A percentile compares a stretch with the other conserved stretches of the same genome.
Conservation (phyloP, 2,797 vertebrate species). For the Hirundo rustica region DNA sequence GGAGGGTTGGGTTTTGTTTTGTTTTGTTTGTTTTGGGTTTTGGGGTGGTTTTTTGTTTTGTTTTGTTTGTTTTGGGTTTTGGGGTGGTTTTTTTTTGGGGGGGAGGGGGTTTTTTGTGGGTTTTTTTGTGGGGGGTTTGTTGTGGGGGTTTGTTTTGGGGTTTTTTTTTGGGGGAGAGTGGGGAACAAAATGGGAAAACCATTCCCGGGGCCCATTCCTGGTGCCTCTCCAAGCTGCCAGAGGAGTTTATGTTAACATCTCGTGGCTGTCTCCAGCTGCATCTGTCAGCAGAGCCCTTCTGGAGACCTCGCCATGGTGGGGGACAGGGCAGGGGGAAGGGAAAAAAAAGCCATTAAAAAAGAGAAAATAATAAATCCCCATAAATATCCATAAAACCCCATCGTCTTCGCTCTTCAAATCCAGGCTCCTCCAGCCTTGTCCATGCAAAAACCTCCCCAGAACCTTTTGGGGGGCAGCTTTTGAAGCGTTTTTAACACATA, state of each 20-base stretch:
- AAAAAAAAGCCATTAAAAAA: too few species aligned
- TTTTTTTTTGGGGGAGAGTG: too few species aligned
- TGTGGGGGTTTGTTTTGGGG: too few species aligned
- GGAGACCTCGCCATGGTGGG: neutral
- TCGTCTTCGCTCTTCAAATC: neutral
- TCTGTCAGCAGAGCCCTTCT: neutral
- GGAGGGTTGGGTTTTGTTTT: too few species aligned
- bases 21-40: too few species aligned
- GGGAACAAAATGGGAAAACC: neutral
- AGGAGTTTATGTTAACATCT: constrained; percentile 8
- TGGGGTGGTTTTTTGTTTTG: too few species aligned
- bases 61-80: too few species aligned
- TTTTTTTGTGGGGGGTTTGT: too few species aligned
- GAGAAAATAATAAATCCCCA: neutral
- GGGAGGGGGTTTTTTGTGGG: too few species aligned
- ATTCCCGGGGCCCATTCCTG: neutral
- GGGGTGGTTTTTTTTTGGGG: too few species aligned
- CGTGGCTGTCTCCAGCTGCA: neutral
- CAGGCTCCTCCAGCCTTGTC: neutral
- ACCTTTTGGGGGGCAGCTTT: neutral
- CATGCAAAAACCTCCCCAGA: neutral
- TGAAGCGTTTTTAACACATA: neutral
- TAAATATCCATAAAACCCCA: neutral
- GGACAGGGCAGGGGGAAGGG: neutral
- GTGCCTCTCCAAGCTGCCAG: neutral